Conservation (phyloP, 1,140 invertebrate species). For the Leptoteleia sp. region DNA sequence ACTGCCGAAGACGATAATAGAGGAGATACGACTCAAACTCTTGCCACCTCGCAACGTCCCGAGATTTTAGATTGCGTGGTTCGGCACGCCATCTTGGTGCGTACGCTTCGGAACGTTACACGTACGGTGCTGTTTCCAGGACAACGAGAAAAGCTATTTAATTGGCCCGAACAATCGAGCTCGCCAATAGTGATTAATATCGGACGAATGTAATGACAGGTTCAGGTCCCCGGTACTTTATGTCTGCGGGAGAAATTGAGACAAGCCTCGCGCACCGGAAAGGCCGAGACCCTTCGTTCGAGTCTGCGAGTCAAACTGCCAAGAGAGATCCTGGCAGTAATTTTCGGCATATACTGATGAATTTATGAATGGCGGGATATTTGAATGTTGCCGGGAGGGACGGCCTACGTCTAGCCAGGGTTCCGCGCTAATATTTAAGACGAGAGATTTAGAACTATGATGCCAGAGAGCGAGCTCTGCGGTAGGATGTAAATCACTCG, state of each 20-base stretch:
- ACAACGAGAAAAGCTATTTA: slow-evolving; percentile 48
- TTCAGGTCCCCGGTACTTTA: slow-evolving; percentile 24
- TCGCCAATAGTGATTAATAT: slow-evolving; percentile 43
- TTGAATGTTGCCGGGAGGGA: slow-evolving; percentile 76
- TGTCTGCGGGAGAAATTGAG: slow-evolving; percentile 41
- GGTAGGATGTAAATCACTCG: slow-evolving; percentile 75
- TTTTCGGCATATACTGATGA: slow-evolving; percentile 73
- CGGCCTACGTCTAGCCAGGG: slow-evolving; percentile 70
- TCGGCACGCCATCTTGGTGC: slow-evolving; percentile 57
- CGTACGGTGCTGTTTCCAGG: slow-evolving; percentile 27
- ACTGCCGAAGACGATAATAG: slow-evolving; percentile 64
- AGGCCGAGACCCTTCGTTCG: slow-evolving; percentile 3
- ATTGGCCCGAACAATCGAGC: slow-evolving; percentile 25
- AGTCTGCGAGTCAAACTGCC: slow-evolving; percentile 26
- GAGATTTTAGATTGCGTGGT: slow-evolving; percentile 66
- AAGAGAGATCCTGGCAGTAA: slow-evolving; percentile 60
- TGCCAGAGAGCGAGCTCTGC: slow-evolving; percentile 27
- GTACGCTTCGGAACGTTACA: slow-evolving; percentile 34
- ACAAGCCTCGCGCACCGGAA: slow-evolving; percentile 17
- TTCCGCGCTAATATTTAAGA: slow-evolving; percentile 67
- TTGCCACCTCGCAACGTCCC: slow-evolving; percentile 56
- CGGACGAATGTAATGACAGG: slow-evolving; percentile 42
- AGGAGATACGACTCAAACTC: slow-evolving; percentile 58
- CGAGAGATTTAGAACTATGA: slow-evolving; percentile 74
- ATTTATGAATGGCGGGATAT: slow-evolving; percentile 76